These are phyloP conservation scores for Lordiphosa andalusiaca DNA, from an alignment of 2,888 invertebrate species.

Conservation along the genomic window DNA sequence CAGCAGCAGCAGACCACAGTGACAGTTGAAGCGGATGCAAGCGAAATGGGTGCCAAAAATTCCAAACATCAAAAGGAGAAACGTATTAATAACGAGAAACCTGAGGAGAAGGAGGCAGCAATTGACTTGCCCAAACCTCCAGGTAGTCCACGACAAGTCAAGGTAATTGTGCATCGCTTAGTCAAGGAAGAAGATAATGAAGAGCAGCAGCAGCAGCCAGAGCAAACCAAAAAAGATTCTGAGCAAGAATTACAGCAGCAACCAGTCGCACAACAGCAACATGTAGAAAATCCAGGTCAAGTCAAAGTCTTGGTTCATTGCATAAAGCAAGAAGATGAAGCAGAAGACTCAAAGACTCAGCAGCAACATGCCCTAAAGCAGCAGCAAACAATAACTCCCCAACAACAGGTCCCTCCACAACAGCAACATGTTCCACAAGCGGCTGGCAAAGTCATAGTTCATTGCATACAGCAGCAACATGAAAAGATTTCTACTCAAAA, in stretches of 20 bases:
- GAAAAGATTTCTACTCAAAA: background rate
- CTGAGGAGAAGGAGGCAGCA: slow-evolving; percentile 8
- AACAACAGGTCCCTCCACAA: no score
- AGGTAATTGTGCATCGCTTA: slow-evolving; percentile 71
- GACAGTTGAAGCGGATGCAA: slow-evolving; percentile 16
- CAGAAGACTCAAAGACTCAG: background rate
- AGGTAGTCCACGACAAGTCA: slow-evolving; percentile 59
- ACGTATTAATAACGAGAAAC: slow-evolving; percentile 18
- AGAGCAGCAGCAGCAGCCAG: background rate
- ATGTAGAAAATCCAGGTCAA: background rate
- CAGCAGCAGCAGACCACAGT: slow-evolving; percentile 16
- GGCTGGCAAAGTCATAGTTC: slow-evolving; percentile 2
- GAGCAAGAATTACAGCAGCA: no score
- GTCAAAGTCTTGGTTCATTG: background rate
- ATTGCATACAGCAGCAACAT: slow-evolving; percentile 4
- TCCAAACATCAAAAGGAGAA: slow-evolving; percentile 45
- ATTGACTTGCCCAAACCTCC: slow-evolving; percentile 37
- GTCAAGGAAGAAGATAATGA: slow-evolving; percentile 23
- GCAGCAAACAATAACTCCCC: no score
- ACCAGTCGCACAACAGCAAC: background rate
- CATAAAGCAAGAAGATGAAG: background rate
- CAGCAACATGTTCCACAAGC: no score
- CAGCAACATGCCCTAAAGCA: background rate
- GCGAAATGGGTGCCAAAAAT: slow-evolving; percentile 60
- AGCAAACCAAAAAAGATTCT: background rate